Evolutionary conservation across 2,797 vertebrate species (phyloP).

Genomic region (Brachyalestes nurse): DNA sequence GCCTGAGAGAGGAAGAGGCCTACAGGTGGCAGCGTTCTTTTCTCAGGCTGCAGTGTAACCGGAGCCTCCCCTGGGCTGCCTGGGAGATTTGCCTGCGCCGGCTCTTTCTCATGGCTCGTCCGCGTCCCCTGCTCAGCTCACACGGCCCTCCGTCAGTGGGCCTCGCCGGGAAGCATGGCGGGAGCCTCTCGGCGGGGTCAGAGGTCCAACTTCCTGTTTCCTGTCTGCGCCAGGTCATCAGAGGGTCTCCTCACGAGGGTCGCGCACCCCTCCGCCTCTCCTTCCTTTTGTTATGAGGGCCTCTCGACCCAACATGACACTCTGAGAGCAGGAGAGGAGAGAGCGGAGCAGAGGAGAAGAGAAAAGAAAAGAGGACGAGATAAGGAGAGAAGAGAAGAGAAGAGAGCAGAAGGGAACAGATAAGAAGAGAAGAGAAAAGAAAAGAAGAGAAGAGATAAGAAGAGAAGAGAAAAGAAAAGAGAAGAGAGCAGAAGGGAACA

Average conservation of each 20-base stretch:
- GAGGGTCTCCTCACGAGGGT: constrained; percentile 76
- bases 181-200: constrained; percentile 67
- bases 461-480: too few species aligned
- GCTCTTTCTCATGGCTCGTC: constrained; percentile 47
- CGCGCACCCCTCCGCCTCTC: constrained; percentile 70
- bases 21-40: constrained; percentile 56
- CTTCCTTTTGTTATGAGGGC: constrained; percentile 71
- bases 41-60: constrained; percentile 65
- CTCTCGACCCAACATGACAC: constrained; percentile 31
- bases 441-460: constrained; percentile 50
- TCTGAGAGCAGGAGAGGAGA: constrained; percentile 1
- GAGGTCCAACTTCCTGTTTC: constrained; percentile 82
- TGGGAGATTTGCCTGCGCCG: constrained; percentile 41
- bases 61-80: constrained; percentile 54
- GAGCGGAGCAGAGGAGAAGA: constrained; percentile 25
- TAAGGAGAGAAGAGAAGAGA: constrained; percentile 29
- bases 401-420: too few species aligned
- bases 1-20: constrained; percentile 37
- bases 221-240: constrained; percentile 77
- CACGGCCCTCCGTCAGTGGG: constrained; percentile 37
- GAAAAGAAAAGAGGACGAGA: constrained; percentile 49
- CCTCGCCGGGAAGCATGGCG: constrained; percentile 55
- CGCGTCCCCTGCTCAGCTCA: constrained; percentile 20
- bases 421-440: constrained; percentile 43
- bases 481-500: too few species aligned